Base-by-base conservation (phyloP, 53 echinoderm and acorn worm species). In the Crossaster papposus region DNA sequence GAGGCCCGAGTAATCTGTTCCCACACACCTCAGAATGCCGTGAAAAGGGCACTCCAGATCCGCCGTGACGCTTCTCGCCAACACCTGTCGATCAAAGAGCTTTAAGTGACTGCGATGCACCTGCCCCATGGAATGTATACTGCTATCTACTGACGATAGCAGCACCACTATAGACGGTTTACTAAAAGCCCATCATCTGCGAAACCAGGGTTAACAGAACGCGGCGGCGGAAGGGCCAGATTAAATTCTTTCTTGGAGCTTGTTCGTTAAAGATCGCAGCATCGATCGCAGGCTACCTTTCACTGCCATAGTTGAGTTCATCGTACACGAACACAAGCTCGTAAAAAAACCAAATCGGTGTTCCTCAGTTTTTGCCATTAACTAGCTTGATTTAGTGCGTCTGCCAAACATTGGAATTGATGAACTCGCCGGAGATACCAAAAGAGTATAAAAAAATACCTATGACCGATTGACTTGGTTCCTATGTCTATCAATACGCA, bases 71-170 rank as follows among this genome's bases (percentile, higher is more conserved):
- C 68, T 26, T 68, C 68, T 68, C 68, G 28, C 68, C 24, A 68
- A 24, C 68, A 68, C 68, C 68, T 68, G 68, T 2, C 68, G 6
- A 28, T 68, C 68, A 26, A 1, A 44, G 4, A 0, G 68, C 68
- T 68, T 68, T 28, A 68, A 68, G 68, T n/a, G 10, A 26, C 68
- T 68, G n/a, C 68, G 28, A 68, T 68, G 24, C 68, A 68, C 68
- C 68, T 68, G 68, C 68, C 4, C 68, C 24, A 28, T 28, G 28
- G 24, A 68, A 18, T 20, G 20, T 28, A n/a, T 6, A 26, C 28
- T 44, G 68, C 24, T 26, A 68, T 68, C 24, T 68, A 68, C 28
- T 68, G 68, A 68, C 68, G 68, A 68, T 68, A 68, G n/a, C 68
- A 24, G 28, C 28, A n/a, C 24, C 68, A 3, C 15, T 64, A 23